phyloP scores from a whole-genome alignment of 53 echinoderm and acorn worm species.

The Mesocentrotus franciscanus region DNA sequence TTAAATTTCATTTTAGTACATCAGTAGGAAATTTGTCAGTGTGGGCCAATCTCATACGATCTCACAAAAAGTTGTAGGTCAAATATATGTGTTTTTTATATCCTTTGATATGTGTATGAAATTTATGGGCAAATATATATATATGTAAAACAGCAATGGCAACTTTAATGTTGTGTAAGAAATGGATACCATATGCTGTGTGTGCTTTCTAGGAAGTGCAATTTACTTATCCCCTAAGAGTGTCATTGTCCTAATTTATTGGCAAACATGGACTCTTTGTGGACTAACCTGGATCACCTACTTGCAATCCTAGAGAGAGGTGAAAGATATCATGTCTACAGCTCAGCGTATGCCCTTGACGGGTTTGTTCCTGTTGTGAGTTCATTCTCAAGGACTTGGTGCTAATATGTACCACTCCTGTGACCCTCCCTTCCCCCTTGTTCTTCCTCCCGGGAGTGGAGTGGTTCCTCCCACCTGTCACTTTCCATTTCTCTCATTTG shows the following conservation, averaged over 20 bases:
- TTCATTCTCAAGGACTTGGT: constrained; percentile 49
- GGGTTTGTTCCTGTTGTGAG: constrained; percentile 19
- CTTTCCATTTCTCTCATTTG: constrained; percentile 49
- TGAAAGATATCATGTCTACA: constrained; percentile 40
- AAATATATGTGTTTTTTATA: neutral
- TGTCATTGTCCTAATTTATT: constrained; percentile 46
- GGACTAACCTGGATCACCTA: constrained; percentile 41
- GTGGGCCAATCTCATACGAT: neutral
- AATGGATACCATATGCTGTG: constrained; percentile 13
- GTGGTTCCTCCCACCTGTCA: constrained; percentile 55
- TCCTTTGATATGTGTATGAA: neutral
- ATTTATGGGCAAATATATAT: neutral
- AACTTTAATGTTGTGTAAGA: constrained; percentile 3
- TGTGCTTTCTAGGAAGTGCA: constrained; percentile 36
- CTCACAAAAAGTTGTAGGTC: neutral
- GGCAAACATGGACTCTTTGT: constrained; percentile 52
- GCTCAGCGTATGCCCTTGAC: constrained; percentile 39
- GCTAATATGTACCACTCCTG: constrained; percentile 58
- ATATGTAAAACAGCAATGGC: neutral
- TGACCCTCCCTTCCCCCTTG: constrained; percentile 60
- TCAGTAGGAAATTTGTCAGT: neutral
- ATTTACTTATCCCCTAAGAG: constrained; percentile 24
- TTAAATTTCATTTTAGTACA: neutral
- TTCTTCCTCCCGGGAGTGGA: constrained; percentile 20
- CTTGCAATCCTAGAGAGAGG: neutral